Evolutionary conservation across 2,888 invertebrate genomes (phyloP), one percentile per base, ranked within the genome.

Genomic region (Cerceris ruficornis): DNA sequence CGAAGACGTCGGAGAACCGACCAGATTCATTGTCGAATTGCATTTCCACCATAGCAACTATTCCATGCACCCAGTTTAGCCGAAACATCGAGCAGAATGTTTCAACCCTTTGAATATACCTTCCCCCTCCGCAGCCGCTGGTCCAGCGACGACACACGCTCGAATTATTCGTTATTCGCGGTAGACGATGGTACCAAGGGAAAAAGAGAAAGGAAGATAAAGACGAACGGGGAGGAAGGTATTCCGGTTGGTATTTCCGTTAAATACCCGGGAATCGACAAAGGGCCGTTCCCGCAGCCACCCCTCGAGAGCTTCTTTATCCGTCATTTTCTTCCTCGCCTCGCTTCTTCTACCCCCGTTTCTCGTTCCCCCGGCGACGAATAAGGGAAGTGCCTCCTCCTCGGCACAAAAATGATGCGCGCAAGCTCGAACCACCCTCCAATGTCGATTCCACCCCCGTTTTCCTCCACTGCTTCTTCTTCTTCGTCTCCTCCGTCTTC

Each of bases 191-290:
- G 72, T 68, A 58, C 54, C 64, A 43, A 46, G 80, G 76, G 75
- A 80, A 71, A 80, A 75, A 62, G 75, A 76, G 28, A 28, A 28
- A 77, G 65, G 68, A 71, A 77, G 61, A 81, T 75, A 82, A 81
- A 81, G 81, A 81, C 73, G 76, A 69, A 68, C 79, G 85, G 82
- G 80, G 74, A 75, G 78, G 83, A 82, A 86, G 85, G 81, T 83
- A 87, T 86, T 86, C 85, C 86, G 83, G 86, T 82, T 81, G 85
- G 88, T 86, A 88, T 88, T 89, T 89, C 87, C 88, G 88, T 88
- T 87, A 88, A 89, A 89, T 89, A 87, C 87, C 87, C 87, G 79
- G 85, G 83, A 89, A 88, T 87, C 88, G 87, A 89, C 88, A 88
- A 88, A 89, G 87, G 83, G 82, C 83, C 83, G 28, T 87, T 82